A percentile compares a stretch with the other conserved stretches of the same genome.
Evolutionary conservation across 2,888 invertebrate genomes (phyloP).

Genomic region (Cantharis rufa): DNA sequence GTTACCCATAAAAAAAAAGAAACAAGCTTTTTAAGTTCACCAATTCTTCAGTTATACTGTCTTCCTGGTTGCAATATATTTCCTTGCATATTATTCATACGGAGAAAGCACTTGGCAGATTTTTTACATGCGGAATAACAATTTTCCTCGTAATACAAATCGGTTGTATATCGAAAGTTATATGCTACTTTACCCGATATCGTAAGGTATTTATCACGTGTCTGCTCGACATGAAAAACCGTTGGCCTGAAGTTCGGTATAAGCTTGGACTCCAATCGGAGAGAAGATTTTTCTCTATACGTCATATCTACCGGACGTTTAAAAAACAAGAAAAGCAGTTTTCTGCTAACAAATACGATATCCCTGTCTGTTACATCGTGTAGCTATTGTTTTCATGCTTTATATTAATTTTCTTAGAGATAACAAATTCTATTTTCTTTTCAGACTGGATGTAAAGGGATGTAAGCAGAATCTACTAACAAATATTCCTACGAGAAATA

Average conservation of each 20-base stretch:
- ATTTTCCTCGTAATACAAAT: neutral
- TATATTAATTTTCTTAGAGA: neutral
- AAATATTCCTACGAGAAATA: slow-evolving; percentile 57
- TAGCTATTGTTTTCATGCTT: neutral
- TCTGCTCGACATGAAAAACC: neutral
- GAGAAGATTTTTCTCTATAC: neutral
- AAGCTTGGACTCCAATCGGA: neutral
- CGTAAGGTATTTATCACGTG: neutral
- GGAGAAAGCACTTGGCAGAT: neutral
- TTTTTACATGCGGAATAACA: neutral
- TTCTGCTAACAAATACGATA: neutral
- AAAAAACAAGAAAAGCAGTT: neutral
- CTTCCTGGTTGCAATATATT: too few species aligned
- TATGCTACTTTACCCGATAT: neutral
- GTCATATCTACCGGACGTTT: neutral
- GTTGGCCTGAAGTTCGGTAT: neutral
- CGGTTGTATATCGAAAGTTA: neutral
- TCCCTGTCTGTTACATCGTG: neutral
- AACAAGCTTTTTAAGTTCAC: too few species aligned
- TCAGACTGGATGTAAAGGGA: slow-evolving; percentile 55
- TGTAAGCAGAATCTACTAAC: slow-evolving; percentile 56
- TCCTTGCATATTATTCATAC: too few species aligned
- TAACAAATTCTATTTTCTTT: slow-evolving; percentile 23
- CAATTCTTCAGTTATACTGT: too few species aligned
- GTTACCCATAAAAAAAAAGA: too few species aligned